phyloP scores from a whole-genome alignment of 2,113 vertebrate genomes.

The Solea solea region DNA sequence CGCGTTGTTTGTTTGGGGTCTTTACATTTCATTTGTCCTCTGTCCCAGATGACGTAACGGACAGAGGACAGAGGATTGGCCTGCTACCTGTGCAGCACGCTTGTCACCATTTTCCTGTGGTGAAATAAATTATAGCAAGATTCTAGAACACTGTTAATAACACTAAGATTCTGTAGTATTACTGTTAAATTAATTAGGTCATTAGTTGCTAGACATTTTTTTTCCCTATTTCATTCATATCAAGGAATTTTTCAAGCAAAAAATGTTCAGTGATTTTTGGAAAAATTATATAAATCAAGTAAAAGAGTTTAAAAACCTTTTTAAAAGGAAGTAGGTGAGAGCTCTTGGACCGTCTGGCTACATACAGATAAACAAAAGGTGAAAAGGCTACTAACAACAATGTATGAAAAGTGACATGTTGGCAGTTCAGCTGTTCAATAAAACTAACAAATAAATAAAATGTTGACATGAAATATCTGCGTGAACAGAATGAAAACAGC shows the following conservation, averaged over 20 bases:
- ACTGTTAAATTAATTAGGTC: neutral
- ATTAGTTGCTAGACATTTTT: too few relatives aligned
- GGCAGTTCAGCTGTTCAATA: constrained; percentile 14
- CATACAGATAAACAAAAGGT: neutral
- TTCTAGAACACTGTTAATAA: too few relatives aligned
- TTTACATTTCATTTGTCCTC: too few relatives aligned
- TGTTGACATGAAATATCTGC: constrained; percentile 35
- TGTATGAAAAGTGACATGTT: constrained; percentile 4
- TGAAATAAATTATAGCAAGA: too few relatives aligned
- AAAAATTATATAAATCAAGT: neutral
- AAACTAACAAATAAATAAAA: neutral
- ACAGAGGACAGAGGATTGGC: too few relatives aligned
- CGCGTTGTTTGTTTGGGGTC: too few relatives aligned
- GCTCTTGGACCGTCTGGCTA: constrained; percentile 3
- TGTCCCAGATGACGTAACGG: too few relatives aligned
- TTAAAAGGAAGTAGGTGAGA: neutral
- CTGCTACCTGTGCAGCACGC: too few relatives aligned
- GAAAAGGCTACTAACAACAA: constrained; percentile 2
- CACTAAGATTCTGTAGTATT: neutral
- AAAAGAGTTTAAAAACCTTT: neutral
- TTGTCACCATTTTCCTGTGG: too few relatives aligned
- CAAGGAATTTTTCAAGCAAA: neutral
- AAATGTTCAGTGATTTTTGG: neutral
- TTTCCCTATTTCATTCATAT: too few relatives aligned
- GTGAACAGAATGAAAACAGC: constrained; percentile 43